Conservation (phyloP, 1,140 invertebrate species). For the Bicyclus anynana region DNA sequence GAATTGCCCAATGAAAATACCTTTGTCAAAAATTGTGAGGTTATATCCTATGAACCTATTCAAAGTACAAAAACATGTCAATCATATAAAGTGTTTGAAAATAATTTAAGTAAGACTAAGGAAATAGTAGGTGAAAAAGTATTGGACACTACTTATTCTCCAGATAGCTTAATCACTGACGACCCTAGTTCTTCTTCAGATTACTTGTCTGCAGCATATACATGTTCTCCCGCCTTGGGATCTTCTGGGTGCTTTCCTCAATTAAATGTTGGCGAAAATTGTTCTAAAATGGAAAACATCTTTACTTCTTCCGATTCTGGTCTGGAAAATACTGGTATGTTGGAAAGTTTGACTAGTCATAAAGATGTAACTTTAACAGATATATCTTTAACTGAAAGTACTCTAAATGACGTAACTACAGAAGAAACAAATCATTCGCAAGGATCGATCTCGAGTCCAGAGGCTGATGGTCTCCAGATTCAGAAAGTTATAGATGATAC, state of each 20-base stretch:
- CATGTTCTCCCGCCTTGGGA: constrained; percentile 50
- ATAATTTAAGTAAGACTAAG: constrained; percentile 17
- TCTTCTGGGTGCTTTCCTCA: constrained; percentile 36
- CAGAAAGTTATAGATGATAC: constrained; percentile 14
- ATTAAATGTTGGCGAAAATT: constrained; percentile 55
- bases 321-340: constrained; percentile 56
- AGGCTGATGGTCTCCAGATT: constrained; percentile 14
- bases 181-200: constrained; percentile 70
- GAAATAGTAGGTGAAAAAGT: constrained; percentile 30
- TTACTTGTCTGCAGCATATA: constrained; percentile 61
- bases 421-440: constrained; percentile 43
- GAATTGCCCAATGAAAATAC: constrained; percentile 34
- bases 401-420: constrained; percentile 45
- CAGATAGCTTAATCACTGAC: constrained; percentile 64
- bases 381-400: constrained; percentile 58
- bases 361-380: constrained; percentile 65
- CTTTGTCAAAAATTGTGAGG: constrained; percentile 25
- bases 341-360: constrained; percentile 60
- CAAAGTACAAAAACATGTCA: constrained; percentile 8
- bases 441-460: constrained; percentile 21
- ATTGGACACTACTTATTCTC: constrained; percentile 46
- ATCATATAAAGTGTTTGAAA: not conserved
- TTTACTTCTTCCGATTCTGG: constrained; percentile 66
- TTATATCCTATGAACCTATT: constrained; percentile 11
- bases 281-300: constrained; percentile 59